A percentile compares a stretch with the other conserved stretches of the same genome.
phyloP scores from a whole-genome alignment of 2,113 vertebrate species.

The Hippopotamus amphibius region DNA sequence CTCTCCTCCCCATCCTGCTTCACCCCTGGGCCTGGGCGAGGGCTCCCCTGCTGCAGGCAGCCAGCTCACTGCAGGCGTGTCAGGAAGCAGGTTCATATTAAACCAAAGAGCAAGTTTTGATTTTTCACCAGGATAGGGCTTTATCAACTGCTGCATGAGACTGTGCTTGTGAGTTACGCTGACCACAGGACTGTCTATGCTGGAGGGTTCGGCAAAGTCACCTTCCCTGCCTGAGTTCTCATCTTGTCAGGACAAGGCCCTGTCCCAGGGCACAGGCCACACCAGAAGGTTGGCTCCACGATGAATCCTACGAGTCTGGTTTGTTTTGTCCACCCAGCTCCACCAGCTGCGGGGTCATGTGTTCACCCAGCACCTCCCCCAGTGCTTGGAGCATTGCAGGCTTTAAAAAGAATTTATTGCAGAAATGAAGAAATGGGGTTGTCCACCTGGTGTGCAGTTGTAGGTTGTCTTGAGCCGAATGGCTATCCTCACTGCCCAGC shows the following conservation, averaged over 20 bases:
- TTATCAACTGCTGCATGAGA: not conserved
- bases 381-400: rapidly evolving
- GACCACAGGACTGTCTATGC: not conserved
- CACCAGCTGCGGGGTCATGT: rapidly evolving
- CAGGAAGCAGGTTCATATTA: not conserved
- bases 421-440: not conserved
- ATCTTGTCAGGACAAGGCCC: not conserved
- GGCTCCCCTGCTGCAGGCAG: not conserved
- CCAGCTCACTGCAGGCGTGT: rapidly evolving
- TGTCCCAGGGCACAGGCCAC: too few species aligned
- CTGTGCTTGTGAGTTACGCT: rapidly evolving
- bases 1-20: not conserved
- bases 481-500: rapidly evolving
- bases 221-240: rapidly evolving
- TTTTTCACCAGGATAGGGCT: not conserved
- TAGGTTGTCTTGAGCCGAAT: rapidly evolving
- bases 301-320: rapidly evolving
- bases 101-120: not conserved
- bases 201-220: not conserved
- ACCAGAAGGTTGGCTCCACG: not conserved
- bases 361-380: rapidly evolving
- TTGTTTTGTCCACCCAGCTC: not conserved
- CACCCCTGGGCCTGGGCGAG: rapidly evolving
- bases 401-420: not conserved
- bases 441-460: rapidly evolving